These are phyloP conservation scores for Macropodus opercularis DNA, from an alignment of 2,797 vertebrate genomes.

Conservation along the genomic window DNA sequence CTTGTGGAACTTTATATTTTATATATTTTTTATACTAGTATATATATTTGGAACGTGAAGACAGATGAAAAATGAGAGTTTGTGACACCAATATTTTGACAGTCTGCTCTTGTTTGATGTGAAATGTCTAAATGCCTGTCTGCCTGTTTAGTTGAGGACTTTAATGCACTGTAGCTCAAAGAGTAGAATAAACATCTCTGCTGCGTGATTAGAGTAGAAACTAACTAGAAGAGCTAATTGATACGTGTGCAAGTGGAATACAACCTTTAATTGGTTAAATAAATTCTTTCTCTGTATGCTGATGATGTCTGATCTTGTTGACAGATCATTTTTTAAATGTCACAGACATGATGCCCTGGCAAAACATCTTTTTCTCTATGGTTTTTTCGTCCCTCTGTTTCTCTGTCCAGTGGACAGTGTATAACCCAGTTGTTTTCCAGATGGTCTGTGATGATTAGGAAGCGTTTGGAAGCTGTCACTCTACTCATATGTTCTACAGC, in stretches of 20 bases:
- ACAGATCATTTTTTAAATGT: slow-evolving; percentile 29
- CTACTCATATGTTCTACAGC: slow-evolving; percentile 67
- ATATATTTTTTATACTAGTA: background rate
- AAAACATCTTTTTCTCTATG: slow-evolving; percentile 15
- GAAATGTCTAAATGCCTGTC: slow-evolving; percentile 8
- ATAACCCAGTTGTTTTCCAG: slow-evolving; percentile 71
- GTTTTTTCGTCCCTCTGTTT: slow-evolving; percentile 17
- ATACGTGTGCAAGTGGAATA: slow-evolving; percentile 3
- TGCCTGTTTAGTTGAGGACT: background rate
- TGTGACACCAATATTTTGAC: background rate
- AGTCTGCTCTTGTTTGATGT: slow-evolving; percentile 19
- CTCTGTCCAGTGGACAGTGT: slow-evolving; percentile 51
- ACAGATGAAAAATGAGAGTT: background rate
- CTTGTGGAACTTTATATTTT: background rate
- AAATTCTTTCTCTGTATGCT: slow-evolving; percentile 16
- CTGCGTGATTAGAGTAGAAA: too few relatives aligned
- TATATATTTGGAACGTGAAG: background rate
- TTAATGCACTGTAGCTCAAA: background rate
- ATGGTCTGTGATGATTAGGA: slow-evolving; percentile 71
- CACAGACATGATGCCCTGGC: slow-evolving; percentile 20
- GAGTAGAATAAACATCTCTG: too few relatives aligned
- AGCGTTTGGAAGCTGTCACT: slow-evolving; percentile 70
- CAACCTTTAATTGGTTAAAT: slow-evolving; percentile 15
- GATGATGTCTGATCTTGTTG: slow-evolving; percentile 18
- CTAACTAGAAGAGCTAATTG: slow-evolving; percentile 1